Conservation (phyloP, 2,797 vertebrate genomes). For the Phalloptychus januarius region DNA sequence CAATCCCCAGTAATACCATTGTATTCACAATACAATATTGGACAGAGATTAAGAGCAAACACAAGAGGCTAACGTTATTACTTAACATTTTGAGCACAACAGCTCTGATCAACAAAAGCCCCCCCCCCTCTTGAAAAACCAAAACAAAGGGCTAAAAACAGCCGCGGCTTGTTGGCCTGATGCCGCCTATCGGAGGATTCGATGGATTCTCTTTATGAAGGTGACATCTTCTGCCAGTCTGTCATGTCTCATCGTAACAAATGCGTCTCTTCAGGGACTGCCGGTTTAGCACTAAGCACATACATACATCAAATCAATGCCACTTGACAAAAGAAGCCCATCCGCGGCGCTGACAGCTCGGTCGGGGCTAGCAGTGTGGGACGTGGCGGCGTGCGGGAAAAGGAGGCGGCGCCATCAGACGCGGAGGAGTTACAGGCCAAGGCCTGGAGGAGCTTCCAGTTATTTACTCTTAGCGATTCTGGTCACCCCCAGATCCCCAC, state of each 20-base stretch:
- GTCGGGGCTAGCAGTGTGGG: constrained; percentile 36
- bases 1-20: not conserved
- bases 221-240: constrained; percentile 65
- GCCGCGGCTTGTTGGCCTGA: constrained; percentile 5
- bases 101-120: constrained; percentile 9
- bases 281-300: constrained; percentile 61
- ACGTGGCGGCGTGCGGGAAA: not conserved
- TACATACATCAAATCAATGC: constrained; percentile 73
- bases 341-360: constrained; percentile 61
- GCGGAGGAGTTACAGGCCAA: constrained; percentile 39
- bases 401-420: constrained; percentile 17
- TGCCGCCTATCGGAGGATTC: constrained; percentile 39
- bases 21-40: constrained; percentile 21
- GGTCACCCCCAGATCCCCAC: constrained; percentile 77
- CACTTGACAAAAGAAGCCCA: constrained; percentile 55
- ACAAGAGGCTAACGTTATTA: constrained; percentile 10
- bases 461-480: constrained; percentile 80
- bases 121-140: constrained; percentile 20
- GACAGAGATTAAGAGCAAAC: constrained; percentile 34
- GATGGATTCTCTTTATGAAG: constrained; percentile 58
- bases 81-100: not conserved
- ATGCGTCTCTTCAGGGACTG: constrained; percentile 57
- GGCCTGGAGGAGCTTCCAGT: constrained; percentile 71
- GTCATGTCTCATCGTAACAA: constrained; percentile 72
- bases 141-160: constrained; percentile 42